Conservation (phyloP, 1,140 invertebrate genomes). For the Drosophila elegans region DNA sequence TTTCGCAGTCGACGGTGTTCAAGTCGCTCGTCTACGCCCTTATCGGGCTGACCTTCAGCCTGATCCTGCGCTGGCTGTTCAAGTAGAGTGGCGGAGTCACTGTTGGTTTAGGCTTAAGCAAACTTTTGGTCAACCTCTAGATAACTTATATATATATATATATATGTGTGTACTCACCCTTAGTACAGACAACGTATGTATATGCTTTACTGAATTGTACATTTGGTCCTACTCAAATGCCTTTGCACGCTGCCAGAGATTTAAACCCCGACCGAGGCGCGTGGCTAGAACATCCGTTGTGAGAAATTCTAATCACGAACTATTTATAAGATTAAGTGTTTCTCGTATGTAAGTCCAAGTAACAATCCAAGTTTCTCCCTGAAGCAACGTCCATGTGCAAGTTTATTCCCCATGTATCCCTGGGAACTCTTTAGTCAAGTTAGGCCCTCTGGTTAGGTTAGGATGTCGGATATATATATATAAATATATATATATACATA, state of each 20-base stretch:
- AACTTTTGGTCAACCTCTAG: constrained; percentile 59
- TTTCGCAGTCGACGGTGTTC: constrained; percentile 53
- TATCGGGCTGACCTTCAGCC: constrained; percentile 54
- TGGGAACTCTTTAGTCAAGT: neutral
- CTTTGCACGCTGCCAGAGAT: constrained; percentile 42
- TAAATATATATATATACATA: constrained; percentile 14
- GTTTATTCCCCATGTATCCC: constrained; percentile 1
- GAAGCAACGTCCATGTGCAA: constrained; percentile 34
- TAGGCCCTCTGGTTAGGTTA: constrained; percentile 51
- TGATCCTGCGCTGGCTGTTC: constrained; percentile 69
- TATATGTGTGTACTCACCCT: constrained; percentile 39
- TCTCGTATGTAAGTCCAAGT: constrained; percentile 25
- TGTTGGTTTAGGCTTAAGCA: constrained; percentile 57
- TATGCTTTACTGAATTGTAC: constrained; percentile 54
- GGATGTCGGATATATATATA: constrained; percentile 24
- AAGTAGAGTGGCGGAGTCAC: constrained; percentile 54
- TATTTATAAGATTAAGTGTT: constrained; percentile 36
- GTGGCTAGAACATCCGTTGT: constrained; percentile 30
- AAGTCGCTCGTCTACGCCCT: constrained; percentile 64
- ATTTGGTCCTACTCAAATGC: constrained; percentile 54
- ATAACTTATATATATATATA: constrained; percentile 49
- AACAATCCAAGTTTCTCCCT: constrained; percentile 13
- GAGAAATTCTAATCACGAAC: constrained; percentile 32
- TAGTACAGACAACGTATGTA: constrained; percentile 30
- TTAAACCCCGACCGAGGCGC: neutral